These are phyloP conservation scores for Pelobates fuscus DNA, from an alignment of 2,113 vertebrate species.

Conservation along the genomic window DNA sequence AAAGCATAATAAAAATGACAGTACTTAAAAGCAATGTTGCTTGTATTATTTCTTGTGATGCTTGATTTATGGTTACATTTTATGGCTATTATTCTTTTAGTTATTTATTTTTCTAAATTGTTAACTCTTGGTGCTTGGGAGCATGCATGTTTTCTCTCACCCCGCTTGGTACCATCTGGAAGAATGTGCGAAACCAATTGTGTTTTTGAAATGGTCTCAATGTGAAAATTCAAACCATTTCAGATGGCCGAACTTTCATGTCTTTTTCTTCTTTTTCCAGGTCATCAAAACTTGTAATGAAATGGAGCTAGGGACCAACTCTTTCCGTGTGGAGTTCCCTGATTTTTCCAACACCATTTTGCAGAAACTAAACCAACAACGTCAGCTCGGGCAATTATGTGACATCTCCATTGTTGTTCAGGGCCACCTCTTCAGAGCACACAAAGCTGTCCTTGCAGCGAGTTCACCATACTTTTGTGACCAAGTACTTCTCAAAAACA, in stretches of 20 bases:
- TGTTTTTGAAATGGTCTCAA: neutral
- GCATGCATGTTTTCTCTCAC: neutral
- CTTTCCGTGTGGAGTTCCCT: slow-evolving; percentile 85
- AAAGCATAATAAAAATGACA: no score
- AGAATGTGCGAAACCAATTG: neutral
- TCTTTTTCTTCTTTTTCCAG: neutral
- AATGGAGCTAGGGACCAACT: slow-evolving; percentile 81
- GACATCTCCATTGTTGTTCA: slow-evolving; percentile 84
- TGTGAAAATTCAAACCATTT: neutral
- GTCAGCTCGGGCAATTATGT: slow-evolving; percentile 82
- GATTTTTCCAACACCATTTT: slow-evolving; percentile 84
- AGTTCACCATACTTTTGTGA: slow-evolving; percentile 89
- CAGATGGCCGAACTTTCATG: neutral
- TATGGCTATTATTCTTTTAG: no score
- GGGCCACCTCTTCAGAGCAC: slow-evolving; percentile 83
- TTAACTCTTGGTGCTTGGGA: neutral
- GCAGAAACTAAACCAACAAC: slow-evolving; percentile 85
- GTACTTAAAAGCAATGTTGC: no score
- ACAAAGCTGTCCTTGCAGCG: slow-evolving; percentile 84
- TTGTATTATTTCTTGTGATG: no score
- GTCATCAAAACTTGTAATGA: slow-evolving; percentile 60
- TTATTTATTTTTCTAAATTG: no score
- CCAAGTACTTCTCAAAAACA: slow-evolving; percentile 86
- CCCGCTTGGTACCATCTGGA: no score
- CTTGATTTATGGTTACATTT: no score